These are phyloP conservation scores for Drosophila gunungcola DNA, from an alignment of 1,140 invertebrate genomes.

Conservation along the genomic window DNA sequence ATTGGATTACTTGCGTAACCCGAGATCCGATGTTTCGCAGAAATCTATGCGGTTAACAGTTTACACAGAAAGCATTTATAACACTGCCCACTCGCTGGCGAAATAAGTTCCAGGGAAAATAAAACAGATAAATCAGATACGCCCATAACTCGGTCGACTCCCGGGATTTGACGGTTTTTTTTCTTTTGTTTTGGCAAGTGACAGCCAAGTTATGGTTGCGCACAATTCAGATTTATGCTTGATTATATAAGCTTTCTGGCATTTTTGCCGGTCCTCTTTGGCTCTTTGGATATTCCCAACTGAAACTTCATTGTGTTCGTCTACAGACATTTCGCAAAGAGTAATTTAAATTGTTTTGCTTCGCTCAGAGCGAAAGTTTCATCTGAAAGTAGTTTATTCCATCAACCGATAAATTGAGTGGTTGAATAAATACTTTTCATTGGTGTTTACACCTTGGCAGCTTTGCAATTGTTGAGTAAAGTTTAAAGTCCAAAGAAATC, in stretches of 20 bases:
- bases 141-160: conserved; percentile 16
- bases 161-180: conserved; percentile 18
- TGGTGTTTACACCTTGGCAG: conserved; percentile 4
- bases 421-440: conserved; percentile 7
- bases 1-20: conserved; percentile 5
- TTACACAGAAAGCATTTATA: conserved; percentile 17
- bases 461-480: conserved; percentile 7
- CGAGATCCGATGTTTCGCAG: not conserved
- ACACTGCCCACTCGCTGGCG: not conserved
- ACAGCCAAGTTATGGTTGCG: conserved; percentile 28
- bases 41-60: not conserved
- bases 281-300: no score
- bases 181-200: conserved; percentile 26
- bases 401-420: not conserved
- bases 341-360: not conserved
- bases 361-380: not conserved
- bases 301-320: not conserved
- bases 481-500: not conserved
- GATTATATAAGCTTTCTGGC: conserved; percentile 14
- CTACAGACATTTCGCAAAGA: not conserved
- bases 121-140: conserved; percentile 25
- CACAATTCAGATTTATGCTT: conserved; percentile 37
- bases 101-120: not conserved
- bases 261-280: not conserved
- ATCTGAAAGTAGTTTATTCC: not conserved